These are phyloP conservation scores for Laspeyria flexula DNA, from an alignment of 2,888 invertebrate species.

Conservation along the genomic window DNA sequence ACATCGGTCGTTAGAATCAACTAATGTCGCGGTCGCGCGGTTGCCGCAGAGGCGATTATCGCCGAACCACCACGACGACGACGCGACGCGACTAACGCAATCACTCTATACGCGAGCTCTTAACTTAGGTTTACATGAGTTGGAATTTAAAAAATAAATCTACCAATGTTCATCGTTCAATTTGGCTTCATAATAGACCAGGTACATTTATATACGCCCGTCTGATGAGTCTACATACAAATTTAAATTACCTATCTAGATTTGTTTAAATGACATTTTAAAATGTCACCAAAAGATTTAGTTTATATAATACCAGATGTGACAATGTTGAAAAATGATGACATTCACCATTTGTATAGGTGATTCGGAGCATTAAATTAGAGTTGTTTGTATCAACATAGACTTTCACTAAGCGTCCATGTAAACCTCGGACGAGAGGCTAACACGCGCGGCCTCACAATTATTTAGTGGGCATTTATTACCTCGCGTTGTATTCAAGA, in stretches of 20 bases:
- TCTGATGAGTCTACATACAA: constrained; percentile 5
- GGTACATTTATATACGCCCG: constrained; percentile 3
- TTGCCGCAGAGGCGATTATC: constrained; percentile 55
- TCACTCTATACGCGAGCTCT: constrained; percentile 41
- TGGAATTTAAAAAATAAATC: neutral
- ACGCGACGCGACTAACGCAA: constrained; percentile 35
- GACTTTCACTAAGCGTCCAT: constrained; percentile 40
- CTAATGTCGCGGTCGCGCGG: constrained; percentile 64
- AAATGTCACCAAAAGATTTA: constrained; percentile 18
- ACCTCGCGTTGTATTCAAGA: constrained; percentile 61
- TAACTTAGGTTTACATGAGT: constrained; percentile 45
- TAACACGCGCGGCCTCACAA: constrained; percentile 49
- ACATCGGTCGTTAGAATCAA: constrained; percentile 78
- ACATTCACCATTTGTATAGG: constrained; percentile 33
- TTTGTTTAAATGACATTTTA: constrained; percentile 24
- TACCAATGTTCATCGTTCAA: constrained; percentile 2
- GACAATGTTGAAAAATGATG: constrained; percentile 37
- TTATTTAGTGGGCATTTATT: constrained; percentile 66
- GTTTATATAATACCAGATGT: constrained; percentile 21
- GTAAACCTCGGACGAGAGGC: constrained; percentile 39
- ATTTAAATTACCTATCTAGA: constrained; percentile 16
- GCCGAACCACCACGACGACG: constrained; percentile 53
- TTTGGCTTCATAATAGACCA: constrained; percentile 2
- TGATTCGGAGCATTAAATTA: constrained; percentile 32
- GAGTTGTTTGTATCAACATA: constrained; percentile 23